Evolutionary conservation across 2,113 vertebrate species (phyloP), one percentile per base, ranked within the genome.

Genomic region (Petromus typicus): DNA sequence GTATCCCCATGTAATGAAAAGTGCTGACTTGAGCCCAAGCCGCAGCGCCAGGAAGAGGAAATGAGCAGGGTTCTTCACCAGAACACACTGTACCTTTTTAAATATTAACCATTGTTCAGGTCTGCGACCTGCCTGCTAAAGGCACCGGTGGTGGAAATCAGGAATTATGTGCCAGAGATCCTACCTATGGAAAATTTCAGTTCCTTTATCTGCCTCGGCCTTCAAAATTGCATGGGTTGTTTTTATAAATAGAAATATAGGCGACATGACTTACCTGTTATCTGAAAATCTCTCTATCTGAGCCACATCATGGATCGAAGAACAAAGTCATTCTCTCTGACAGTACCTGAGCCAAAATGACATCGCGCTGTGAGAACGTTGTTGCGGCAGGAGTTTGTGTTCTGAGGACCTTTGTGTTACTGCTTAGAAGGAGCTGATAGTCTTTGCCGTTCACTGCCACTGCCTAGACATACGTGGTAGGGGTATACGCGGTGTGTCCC

Each of bases 81-180:
- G 98, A 96, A 98, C 98, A 98, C 0, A 1, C 96, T 98, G 98
- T 98, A 98, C 97, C 97, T 98, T 98, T 96, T 97, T 96, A 98
- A 98, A 98, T 98, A 98, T 97, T 98, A 98, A 98, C 98, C 97
- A 98, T 98, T 98, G 98, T 98, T 98, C 97, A 95, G 91, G 97
- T 97, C 98, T 98, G 98, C 97, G 97, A 97, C 93, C 93, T 92
- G 86, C 96, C 97, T 97, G 96, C 97, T 61, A 95, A 94, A 97
- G 96, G 95, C n/a, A 75, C 71, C 43, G 57, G 34, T 71, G 71
- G 78, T 45, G 97, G 96, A 96, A 98, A 98, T 96, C 96, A 95
- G 96, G 95, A 96, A 97, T 94, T 95, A 90, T 79, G 96, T 93
- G 96, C 95, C 96, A 96, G 97, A 94, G 82, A 89, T 69, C 27